Base-by-base conservation (phyloP, 2,797 vertebrate species). In the Limosa lapponica region DNA sequence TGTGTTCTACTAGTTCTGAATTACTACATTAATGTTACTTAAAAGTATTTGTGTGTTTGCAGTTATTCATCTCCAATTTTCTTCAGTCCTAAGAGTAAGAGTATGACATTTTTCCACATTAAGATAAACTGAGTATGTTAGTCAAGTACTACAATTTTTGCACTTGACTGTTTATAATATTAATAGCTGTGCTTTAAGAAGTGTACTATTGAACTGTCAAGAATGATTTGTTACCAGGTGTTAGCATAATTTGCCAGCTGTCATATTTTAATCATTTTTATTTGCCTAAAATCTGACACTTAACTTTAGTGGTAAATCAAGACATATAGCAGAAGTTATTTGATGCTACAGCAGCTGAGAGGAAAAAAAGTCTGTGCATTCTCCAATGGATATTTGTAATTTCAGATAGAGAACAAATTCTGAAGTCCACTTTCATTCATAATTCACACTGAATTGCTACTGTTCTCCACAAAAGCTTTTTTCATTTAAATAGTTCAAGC, bases 161-260 rank as follows among this genome's bases (percentile, higher is more conserved):
- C 85, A 89, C 88, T 96, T 96, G 93, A 7, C 84, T 97, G 93
- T 97, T 97, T 96, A 96, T 97, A 96, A 97, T 98, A 98, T 97
- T 98, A 98, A 98, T 98, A 98, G 95, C 96, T 97, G 80, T 82
- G 89, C 89, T 97, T 95, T 98, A 97, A 98, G 96, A 97, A 93
- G 83, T 95, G 58, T 97, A 94, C 96, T 96, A 91, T 91, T 95
- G 97, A 98, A 96, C 97, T 98, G 98, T 97, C 98, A 97, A 75
- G 49, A 96, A 96, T 98, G 97, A 98, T 98, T 97, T 98, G 97
- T 97, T 98, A 94, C 97, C 97, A 98, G 97, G 97, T 98, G 98
- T 98, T 98, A 97, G 97, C 90, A 96, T 97, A 98, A 98, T 98
- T 98, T 97, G 74, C 97, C 96, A 98, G 96, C 97, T 98, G 97